A percentile compares a stretch with the other conserved stretches of the same genome.
Conservation (phyloP, 2,113 vertebrate genomes). For the Eublepharis macularius region DNA sequence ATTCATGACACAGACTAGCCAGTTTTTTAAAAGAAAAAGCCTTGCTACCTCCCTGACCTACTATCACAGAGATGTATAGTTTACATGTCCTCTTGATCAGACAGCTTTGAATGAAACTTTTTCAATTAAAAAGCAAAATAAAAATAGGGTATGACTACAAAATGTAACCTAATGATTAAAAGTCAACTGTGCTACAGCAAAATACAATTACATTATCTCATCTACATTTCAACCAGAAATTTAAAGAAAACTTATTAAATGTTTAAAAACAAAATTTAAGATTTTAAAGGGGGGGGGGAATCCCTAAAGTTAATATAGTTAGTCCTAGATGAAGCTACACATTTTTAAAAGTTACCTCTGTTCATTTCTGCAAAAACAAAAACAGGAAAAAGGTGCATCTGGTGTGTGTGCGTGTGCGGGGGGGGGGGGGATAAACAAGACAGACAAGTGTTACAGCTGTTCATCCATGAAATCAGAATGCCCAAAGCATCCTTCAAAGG, state of each 20-base stretch:
- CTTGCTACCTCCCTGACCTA: constrained; percentile 42
- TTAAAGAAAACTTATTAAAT: constrained; percentile 4
- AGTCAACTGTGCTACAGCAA: background rate
- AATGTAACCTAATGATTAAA: constrained; percentile 23
- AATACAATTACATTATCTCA: constrained; percentile 9
- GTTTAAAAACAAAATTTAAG: background rate
- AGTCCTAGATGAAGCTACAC: background rate
- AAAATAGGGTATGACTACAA: constrained; percentile 28
- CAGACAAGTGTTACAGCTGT: background rate
- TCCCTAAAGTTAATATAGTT: background rate
- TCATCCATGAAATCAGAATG: background rate
- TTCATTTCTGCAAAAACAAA: background rate
- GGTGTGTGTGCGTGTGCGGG: too few species aligned
- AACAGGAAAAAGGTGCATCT: background rate
- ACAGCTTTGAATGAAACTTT: constrained; percentile 43
- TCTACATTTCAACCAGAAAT: background rate
- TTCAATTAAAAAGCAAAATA: constrained; percentile 62
- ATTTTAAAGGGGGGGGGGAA: background rate
- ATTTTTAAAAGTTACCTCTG: background rate
- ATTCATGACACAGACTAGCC: constrained; percentile 58
- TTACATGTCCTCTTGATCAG: constrained; percentile 44
- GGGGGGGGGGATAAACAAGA: background rate
- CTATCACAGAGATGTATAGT: constrained; percentile 42
- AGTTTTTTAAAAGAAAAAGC: constrained; percentile 55
- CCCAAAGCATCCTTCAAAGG: background rate